Base-by-base conservation (phyloP, 2,797 vertebrate genomes). In the Yasuhikotakia modesta region DNA sequence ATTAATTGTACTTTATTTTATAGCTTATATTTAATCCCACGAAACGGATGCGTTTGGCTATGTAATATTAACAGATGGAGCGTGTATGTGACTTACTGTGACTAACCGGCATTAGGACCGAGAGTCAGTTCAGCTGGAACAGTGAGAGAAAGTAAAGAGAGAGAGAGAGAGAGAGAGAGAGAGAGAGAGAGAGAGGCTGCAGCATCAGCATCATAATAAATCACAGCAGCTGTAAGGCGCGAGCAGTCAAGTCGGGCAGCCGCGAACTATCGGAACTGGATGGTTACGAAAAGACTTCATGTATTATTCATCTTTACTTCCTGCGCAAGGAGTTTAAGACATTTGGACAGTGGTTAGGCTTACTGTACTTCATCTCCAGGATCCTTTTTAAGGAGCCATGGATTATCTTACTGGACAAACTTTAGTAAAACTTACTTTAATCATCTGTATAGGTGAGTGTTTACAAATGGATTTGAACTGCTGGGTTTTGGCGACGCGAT, bases 381-480 rank as follows among this genome's bases (percentile, higher is more conserved):
- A 87, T 73, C 85, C 78, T 86, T 76, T 58, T 30, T 74, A 70
- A 82, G 76, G 74, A 92, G 77, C 72, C 86, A 94, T 94, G 93
- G 92, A 91, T 86, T 90, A 88, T 86, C 22, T 71, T 67, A 85
- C 81, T 79, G 86, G 71, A 32, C 81, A 81, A 81, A 83, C 58
- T 82, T 82, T 78, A 1, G 70, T 82, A 66, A 63, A 79, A 82
- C 79, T 92, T 8, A 79, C 82, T 61, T 71, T 92, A 79, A 58
- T 89, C 81, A 48, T 90, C 84, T 82, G 90, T 19, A 87, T 91
- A 83, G 88, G 93, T 93, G 83, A 92, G 91, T 87, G 22, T 46
- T 22, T 35, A 14, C 5, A 2, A 24, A 64, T 39, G 1, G 16
- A 30, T 67, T 67, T 53, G n/a, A 63, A 7, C 16, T 19, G 10